Evolutionary conservation across 1,140 invertebrate genomes (phyloP).

Genomic region (Elymnias hypermnestra): DNA sequence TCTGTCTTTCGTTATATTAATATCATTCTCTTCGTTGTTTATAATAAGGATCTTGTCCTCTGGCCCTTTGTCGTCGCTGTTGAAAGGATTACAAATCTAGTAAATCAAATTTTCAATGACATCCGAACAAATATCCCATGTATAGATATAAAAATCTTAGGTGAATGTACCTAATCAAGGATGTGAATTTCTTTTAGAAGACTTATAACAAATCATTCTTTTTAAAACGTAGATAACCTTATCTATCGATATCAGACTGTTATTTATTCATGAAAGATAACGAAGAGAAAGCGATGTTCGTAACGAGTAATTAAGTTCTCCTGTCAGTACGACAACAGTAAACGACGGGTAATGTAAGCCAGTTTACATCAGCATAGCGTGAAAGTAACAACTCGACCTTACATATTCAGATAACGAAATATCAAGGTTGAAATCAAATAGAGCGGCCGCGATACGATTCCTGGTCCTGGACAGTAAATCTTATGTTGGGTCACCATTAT

Average conservation of each 20-base stretch:
- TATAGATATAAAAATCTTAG: too few relatives aligned
- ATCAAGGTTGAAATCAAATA: constrained; percentile 8
- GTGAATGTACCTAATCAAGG: too few relatives aligned
- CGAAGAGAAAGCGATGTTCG: constrained; percentile 1
- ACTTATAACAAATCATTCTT: too few relatives aligned
- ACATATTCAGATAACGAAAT: constrained; percentile 6
- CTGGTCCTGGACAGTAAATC: background rate
- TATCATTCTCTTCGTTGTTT: too few relatives aligned
- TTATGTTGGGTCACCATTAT: constrained; percentile 15
- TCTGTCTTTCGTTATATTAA: too few relatives aligned
- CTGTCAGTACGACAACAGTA: background rate
- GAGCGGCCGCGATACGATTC: background rate
- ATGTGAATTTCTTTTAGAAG: too few relatives aligned
- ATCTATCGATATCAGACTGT: background rate
- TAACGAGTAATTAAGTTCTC: background rate
- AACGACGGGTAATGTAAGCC: background rate
- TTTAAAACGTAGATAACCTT: too few relatives aligned
- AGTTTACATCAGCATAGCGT: background rate
- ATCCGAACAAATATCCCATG: too few relatives aligned
- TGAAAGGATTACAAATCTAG: too few relatives aligned
- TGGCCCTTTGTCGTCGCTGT: too few relatives aligned
- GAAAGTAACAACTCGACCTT: constrained; percentile 11
- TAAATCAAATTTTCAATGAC: too few relatives aligned
- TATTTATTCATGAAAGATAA: background rate
- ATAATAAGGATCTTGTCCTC: too few relatives aligned